Evolutionary conservation across 1,140 invertebrate species (phyloP), one percentile per base, ranked within the genome.

Genomic region (Hormaphis cornu): DNA sequence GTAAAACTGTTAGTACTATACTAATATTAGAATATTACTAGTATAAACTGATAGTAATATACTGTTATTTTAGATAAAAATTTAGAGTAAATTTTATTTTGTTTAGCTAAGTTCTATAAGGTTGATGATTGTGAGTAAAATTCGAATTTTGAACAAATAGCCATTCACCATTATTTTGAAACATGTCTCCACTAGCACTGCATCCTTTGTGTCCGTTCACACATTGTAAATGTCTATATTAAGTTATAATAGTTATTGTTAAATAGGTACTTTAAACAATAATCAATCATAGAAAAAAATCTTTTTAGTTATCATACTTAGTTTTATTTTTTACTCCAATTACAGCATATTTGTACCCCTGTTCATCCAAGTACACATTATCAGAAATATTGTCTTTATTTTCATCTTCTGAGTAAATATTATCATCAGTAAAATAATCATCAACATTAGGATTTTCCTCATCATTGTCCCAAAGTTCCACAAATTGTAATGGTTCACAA

Each of bases 401-500:
- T 30, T 59, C 56, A 20, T 61, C 58, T 10, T 61, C 40, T 8
- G 54, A 58, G 8, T 20, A 54, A 24, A 58, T 16, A 40, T 40
- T 58, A 58, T 58, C 54, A 14, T 58, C 54, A 22, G 54, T 58
- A 58, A 24, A 22, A 10, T 22, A 14, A 35, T 66, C 14, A 0
- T 66, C 28, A 48, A 6, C 18, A 7, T 35, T 35, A 48, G 24
- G 9, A 0, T 24, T 66, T 16, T 35, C 3, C 4, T 48, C 18
- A 10, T 20, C 18, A 35, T 46, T 30, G 5, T 18, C 61, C 44
- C 44, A 66, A 35, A 66, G 50, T 20, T 66, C 44, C 22, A 66
- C n/a, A 66, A 16, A 66, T 24, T 66, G 28, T 33, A 66, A 66
- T 22, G 61, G 61, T 50, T 66, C 61, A 66, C 61, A 50, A 9